Evolutionary conservation across 1,140 invertebrate genomes (phyloP).

Genomic region (Apolygus lucorum): DNA sequence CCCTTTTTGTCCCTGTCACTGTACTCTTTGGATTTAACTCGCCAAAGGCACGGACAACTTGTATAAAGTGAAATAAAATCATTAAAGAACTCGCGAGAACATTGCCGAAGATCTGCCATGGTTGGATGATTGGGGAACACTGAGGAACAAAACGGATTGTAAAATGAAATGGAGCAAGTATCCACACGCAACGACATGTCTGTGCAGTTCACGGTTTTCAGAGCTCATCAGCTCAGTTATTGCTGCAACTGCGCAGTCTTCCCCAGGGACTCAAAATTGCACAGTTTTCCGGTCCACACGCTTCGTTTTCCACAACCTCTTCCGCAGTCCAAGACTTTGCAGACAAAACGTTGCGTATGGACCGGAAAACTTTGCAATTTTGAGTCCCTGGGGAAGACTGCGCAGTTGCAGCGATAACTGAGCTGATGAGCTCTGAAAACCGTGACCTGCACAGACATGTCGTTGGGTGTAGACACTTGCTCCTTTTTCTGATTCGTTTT

Average conservation of each 20-base stretch:
- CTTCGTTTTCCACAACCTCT: conserved; percentile 22
- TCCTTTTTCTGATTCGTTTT: too few relatives aligned
- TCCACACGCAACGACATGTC: conserved; percentile 20
- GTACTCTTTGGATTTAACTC: conserved; percentile 21
- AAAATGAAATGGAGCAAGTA: conserved; percentile 21
- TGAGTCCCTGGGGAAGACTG: too few relatives aligned
- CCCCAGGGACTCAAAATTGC: conserved; percentile 18
- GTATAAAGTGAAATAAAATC: conserved; percentile 21
- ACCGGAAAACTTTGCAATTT: too few relatives aligned
- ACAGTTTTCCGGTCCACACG: conserved; percentile 23
- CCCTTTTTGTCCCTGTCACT: conserved; percentile 23
- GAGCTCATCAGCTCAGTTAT: conserved; percentile 22
- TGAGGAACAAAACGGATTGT: conserved; percentile 10
- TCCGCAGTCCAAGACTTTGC: too few relatives aligned
- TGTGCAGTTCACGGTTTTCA: conserved; percentile 19
- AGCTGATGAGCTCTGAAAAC: too few relatives aligned
- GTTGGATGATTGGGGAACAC: conserved; percentile 6
- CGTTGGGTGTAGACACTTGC: too few relatives aligned
- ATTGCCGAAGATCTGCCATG: conserved; percentile 21
- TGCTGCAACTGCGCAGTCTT: conserved; percentile 20
- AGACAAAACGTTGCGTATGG: conserved; percentile 22
- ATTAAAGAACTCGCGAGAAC: conserved; percentile 12
- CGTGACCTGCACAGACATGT: too few relatives aligned
- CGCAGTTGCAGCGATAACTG: too few relatives aligned
- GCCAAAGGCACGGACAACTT: conserved; percentile 21